phyloP scores from a whole-genome alignment of 53 echinoderm and acorn worm genomes.

The Glandiceps talaboti region DNA sequence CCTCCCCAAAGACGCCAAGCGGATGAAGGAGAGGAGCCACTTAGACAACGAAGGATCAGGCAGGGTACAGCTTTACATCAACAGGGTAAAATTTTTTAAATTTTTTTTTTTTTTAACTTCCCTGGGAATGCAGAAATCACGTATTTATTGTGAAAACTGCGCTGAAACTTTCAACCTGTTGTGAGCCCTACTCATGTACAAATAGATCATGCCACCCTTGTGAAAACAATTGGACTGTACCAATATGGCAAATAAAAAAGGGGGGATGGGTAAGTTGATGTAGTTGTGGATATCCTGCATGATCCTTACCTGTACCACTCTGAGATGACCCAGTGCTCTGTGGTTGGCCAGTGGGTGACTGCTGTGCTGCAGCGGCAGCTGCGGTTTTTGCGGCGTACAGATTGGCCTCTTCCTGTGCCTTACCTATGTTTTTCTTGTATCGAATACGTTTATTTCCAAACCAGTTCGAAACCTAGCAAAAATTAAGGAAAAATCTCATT shows the following conservation, averaged over 20 bases:
- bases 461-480: slow-evolving; percentile 92
- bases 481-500: slow-evolving; percentile 2
- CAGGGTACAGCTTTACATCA: not conserved
- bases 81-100: not conserved
- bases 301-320: not conserved
- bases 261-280: not conserved
- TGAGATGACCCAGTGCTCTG: slow-evolving; percentile 17
- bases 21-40: not conserved
- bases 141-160: no score
- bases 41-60: not conserved
- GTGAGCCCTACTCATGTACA: no score
- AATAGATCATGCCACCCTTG: no score
- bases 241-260: not conserved
- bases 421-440: slow-evolving; percentile 99
- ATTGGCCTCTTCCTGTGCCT: slow-evolving; percentile 98
- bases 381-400: slow-evolving; percentile 99
- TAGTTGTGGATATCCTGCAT: not conserved
- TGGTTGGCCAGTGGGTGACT: slow-evolving; percentile 40
- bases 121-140: no score
- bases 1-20: not conserved
- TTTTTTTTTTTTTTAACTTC: not conserved
- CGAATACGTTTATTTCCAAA: slow-evolving; percentile 99
- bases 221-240: not conserved
- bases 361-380: slow-evolving; percentile 73
- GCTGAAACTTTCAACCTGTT: no score